phyloP scores from a whole-genome alignment of 1,140 invertebrate genomes.

The Chironomus tepperi region DNA sequence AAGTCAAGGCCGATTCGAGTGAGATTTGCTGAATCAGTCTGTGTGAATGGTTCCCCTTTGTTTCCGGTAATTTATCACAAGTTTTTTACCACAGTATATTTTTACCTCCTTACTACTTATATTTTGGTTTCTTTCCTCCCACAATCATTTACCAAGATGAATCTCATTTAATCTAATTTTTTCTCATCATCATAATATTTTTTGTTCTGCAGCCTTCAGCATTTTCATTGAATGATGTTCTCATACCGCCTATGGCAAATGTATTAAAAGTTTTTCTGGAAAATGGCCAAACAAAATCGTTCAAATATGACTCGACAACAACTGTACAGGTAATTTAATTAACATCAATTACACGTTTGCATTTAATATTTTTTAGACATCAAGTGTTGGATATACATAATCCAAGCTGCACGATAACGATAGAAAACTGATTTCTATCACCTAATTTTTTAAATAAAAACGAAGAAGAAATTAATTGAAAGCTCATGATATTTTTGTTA shows the following conservation, averaged over 20 bases:
- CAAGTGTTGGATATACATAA: too few relatives aligned
- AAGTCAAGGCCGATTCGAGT: constrained; percentile 75
- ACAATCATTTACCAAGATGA: background rate
- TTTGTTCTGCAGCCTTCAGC: constrained; percentile 56
- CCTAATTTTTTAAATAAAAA: too few relatives aligned
- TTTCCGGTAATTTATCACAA: constrained; percentile 50
- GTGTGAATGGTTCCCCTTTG: constrained; percentile 71
- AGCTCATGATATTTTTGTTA: too few relatives aligned
- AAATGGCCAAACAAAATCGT: constrained; percentile 93
- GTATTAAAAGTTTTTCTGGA: constrained; percentile 88
- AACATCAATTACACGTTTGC: too few relatives aligned
- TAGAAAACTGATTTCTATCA: too few relatives aligned
- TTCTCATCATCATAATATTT: constrained; percentile 24
- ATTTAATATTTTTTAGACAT: too few relatives aligned
- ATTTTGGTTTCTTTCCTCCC: background rate
- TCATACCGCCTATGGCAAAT: constrained; percentile 82
- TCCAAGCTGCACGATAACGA: too few relatives aligned
- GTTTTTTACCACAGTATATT: too few relatives aligned
- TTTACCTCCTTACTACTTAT: constrained; percentile 28
- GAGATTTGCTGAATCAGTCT: constrained; percentile 78
- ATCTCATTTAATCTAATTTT: constrained; percentile 5
- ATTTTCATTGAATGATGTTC: constrained; percentile 66
- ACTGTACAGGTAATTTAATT: constrained; percentile 49
- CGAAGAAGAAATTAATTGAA: too few relatives aligned
- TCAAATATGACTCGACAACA: constrained; percentile 86